phyloP scores from a whole-genome alignment of 2,888 invertebrate genomes.

The Dichetophora obliterata region DNA sequence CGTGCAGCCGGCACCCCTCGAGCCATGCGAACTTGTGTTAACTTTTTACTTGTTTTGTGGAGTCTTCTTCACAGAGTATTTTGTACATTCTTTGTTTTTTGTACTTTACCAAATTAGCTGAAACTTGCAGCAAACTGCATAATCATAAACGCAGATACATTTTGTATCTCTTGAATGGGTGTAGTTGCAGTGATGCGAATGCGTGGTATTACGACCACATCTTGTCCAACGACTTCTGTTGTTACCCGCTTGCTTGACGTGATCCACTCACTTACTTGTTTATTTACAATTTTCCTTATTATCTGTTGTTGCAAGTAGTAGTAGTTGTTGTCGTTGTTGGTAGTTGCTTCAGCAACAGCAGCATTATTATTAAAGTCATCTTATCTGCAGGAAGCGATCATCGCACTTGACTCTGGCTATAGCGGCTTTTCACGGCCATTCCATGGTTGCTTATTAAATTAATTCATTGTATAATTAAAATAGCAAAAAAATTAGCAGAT shows the following conservation, averaged over 20 bases:
- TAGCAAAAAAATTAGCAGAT: conserved; percentile 25
- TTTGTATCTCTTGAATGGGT: not conserved
- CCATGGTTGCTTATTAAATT: conserved; percentile 60
- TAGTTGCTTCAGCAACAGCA: conserved; percentile 20
- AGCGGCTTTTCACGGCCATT: conserved; percentile 45
- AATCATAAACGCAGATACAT: no score
- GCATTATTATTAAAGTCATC: conserved; percentile 58
- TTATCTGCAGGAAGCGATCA: conserved; percentile 62
- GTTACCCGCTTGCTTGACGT: conserved; percentile 53
- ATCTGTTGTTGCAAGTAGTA: conserved; percentile 40
- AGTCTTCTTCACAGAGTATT: conserved; percentile 41
- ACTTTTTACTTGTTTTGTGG: conserved; percentile 36
- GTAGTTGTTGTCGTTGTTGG: conserved; percentile 49
- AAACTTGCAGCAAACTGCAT: conserved; percentile 3
- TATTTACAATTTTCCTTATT: conserved; percentile 38
- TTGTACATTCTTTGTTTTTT: not conserved
- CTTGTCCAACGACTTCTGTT: conserved; percentile 61
- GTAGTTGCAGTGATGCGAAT: not conserved
- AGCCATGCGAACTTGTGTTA: not conserved
- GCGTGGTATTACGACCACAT: conserved; percentile 29
- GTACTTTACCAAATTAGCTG: conserved; percentile 29
- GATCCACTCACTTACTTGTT: conserved; percentile 20
- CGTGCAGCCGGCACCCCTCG: conserved; percentile 30
- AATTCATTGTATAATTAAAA: conserved; percentile 58
- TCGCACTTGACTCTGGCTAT: conserved; percentile 47